Percentiles rank a stretch among this genome's conserved stretches.
phyloP scores from a whole-genome alignment of 2,888 invertebrate species.

The Auanema sp. region DNA sequence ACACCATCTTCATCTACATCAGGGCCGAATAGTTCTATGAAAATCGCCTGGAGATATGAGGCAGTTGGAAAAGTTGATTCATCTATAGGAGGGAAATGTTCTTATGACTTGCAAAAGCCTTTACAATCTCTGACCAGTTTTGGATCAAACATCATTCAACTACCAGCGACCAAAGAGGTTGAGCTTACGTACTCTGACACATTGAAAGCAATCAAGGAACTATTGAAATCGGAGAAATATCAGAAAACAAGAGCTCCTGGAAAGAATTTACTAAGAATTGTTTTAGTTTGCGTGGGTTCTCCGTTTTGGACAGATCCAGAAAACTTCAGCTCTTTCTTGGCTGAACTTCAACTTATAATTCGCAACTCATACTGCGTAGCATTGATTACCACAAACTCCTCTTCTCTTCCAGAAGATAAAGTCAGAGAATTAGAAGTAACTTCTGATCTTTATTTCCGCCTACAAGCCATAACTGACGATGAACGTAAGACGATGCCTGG shows the following conservation, averaged over 20 bases:
- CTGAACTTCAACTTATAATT: conserved; percentile 10
- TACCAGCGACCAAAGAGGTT: neutral
- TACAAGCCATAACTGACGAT: conserved; percentile 20
- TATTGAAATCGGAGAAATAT: conserved; percentile 7
- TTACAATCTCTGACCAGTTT: neutral
- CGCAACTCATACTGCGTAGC: conserved; percentile 20
- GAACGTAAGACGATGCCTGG: conserved; percentile 17
- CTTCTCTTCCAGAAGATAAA: neutral
- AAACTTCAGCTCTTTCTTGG: conserved; percentile 12
- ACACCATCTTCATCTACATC: neutral
- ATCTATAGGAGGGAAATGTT: conserved; percentile 15
- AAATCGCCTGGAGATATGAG: conserved; percentile 21
- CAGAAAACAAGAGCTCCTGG: neutral
- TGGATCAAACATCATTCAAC: neutral
- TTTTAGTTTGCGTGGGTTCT: conserved; percentile 14
- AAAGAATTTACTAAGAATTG: conserved; percentile 20
- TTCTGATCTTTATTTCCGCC: conserved; percentile 18
- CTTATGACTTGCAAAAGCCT: conserved; percentile 16
- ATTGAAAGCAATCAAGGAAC: neutral
- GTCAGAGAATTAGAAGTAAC: conserved; percentile 14
- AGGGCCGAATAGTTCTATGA: conserved; percentile 4
- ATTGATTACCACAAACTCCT: conserved; percentile 15
- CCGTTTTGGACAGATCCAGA: conserved; percentile 18
- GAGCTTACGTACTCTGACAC: neutral
- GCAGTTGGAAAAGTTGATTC: conserved; percentile 16